phyloP scores from a whole-genome alignment of 2,797 vertebrate genomes.

The Tragopan temminckii region DNA sequence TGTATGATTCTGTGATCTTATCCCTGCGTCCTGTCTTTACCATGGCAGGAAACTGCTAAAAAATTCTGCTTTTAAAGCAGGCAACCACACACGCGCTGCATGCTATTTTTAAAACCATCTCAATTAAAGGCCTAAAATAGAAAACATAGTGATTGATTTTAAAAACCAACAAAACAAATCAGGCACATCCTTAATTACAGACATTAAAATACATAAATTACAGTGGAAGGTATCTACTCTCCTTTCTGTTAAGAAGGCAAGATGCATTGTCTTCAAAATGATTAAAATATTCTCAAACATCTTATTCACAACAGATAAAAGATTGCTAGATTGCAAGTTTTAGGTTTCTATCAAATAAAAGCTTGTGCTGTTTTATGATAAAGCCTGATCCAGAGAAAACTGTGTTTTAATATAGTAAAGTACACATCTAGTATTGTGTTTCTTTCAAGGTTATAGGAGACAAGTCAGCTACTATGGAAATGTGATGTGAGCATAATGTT shows the following conservation, averaged over 20 bases:
- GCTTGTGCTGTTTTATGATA: neutral
- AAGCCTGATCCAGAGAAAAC: neutral
- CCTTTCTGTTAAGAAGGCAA: neutral
- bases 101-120: conserved; percentile 5
- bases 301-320: neutral
- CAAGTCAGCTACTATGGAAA: neutral
- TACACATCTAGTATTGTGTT: neutral
- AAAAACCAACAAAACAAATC: neutral
- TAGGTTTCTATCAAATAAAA: neutral
- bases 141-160: conserved; percentile 2
- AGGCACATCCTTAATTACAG: conserved; percentile 13
- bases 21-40: neutral
- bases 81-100: neutral
- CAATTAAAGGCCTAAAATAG: conserved; percentile 36
- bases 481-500: neutral
- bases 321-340: neutral
- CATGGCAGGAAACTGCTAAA: neutral
- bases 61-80: neutral
- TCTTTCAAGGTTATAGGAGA: conserved; percentile 18
- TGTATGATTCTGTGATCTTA: too few relatives aligned
- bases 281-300: neutral
- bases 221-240: neutral
- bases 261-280: neutral
- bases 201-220: conserved; percentile 1
- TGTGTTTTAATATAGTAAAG: neutral